Conservation (phyloP, 2,113 vertebrate species). For the Bubo scandiacus region DNA sequence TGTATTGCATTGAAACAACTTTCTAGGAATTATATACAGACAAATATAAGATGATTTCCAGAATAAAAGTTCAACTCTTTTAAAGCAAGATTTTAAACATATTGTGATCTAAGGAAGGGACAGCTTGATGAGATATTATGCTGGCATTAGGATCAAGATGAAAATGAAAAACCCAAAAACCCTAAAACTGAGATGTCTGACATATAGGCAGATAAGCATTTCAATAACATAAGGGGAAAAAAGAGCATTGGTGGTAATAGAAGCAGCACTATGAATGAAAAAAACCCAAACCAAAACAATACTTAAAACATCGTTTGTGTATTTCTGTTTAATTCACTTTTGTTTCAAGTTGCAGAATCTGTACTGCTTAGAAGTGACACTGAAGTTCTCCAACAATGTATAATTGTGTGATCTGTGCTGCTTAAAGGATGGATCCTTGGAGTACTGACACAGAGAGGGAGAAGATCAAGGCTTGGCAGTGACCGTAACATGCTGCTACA, state of each 20-base stretch:
- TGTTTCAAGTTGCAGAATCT: background rate
- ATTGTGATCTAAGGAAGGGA: background rate
- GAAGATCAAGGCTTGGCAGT: slow-evolving; percentile 50
- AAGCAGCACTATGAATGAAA: background rate
- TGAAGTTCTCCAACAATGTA: background rate
- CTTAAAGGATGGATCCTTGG: slow-evolving; percentile 13
- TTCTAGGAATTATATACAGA: background rate
- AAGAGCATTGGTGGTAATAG: background rate
- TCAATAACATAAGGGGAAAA: background rate
- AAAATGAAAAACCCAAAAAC: background rate
- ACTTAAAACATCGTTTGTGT: background rate
- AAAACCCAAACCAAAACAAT: background rate
- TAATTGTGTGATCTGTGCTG: background rate
- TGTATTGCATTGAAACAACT: background rate
- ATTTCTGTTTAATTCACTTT: background rate
- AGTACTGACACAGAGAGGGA: background rate
- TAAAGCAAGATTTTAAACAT: background rate
- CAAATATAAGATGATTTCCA: background rate
- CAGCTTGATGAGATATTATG: background rate
- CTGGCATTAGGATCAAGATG: background rate
- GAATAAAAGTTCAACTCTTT: background rate
- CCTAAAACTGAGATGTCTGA: background rate
- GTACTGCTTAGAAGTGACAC: background rate
- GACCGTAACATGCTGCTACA: slow-evolving; percentile 18
- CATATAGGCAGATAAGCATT: background rate